A percentile compares a stretch with the other conserved stretches of the same genome.
These are phyloP conservation scores for Sebastes diaconus DNA, from an alignment of 2,797 vertebrate species.

Conservation along the genomic window DNA sequence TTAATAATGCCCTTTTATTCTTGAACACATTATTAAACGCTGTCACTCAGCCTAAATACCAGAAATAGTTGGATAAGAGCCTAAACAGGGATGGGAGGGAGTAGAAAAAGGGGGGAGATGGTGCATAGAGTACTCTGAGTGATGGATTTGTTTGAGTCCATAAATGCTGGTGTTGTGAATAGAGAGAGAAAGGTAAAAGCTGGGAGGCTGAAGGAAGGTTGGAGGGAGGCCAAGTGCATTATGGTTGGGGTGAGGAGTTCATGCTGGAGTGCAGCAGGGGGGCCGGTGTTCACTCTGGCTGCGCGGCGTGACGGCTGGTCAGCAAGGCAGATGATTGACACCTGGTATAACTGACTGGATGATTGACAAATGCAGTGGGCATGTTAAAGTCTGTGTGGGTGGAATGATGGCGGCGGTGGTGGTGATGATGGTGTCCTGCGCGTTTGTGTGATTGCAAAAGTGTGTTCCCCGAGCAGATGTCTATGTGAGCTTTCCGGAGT, in stretches of 20 bases:
- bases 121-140: conserved; percentile 54
- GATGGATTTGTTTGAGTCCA: conserved; percentile 72
- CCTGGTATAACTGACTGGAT: conserved; percentile 34
- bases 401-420: conserved; percentile 9
- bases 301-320: conserved; percentile 42
- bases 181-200: conserved; percentile 66
- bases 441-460: not conserved
- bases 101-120: not conserved
- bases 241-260: conserved; percentile 76
- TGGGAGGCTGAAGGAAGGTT: conserved; percentile 62
- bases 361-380: conserved; percentile 56
- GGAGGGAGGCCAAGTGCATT: conserved; percentile 73
- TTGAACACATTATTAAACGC: conserved; percentile 82
- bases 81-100: conserved; percentile 44
- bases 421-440: not conserved
- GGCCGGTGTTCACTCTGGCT: conserved; percentile 35
- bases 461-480: conserved; percentile 4
- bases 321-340: conserved; percentile 64
- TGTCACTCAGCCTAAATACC: conserved; percentile 84
- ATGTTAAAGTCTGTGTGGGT: conserved; percentile 25
- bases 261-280: conserved; percentile 54
- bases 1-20: conserved; percentile 77
- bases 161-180: conserved; percentile 69
- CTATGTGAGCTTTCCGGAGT: conserved; percentile 16
- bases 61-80: conserved; percentile 77